phyloP scores from a whole-genome alignment of 2,797 vertebrate genomes.

The Acipenser oxyrinchus region DNA sequence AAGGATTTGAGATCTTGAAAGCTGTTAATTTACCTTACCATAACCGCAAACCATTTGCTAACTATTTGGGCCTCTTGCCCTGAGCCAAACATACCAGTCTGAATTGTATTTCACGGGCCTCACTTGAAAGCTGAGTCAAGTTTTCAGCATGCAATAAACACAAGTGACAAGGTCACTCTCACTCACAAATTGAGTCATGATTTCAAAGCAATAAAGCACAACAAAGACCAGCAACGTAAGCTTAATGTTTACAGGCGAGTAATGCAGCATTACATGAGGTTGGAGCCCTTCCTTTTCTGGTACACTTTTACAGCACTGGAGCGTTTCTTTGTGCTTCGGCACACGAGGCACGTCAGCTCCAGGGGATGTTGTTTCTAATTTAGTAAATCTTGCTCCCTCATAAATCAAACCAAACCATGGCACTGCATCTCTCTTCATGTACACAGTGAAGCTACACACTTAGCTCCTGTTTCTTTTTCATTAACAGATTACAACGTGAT shows the following conservation, averaged over 20 bases:
- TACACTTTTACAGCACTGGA: neutral
- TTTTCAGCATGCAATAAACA: constrained; percentile 7
- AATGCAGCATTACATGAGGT: constrained; percentile 2
- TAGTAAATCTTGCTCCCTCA: neutral
- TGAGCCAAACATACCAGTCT: neutral
- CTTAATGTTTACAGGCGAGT: neutral
- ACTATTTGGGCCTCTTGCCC: neutral
- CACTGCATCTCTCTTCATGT: neutral
- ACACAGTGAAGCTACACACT: no score
- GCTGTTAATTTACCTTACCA: no score
- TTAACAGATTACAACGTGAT: no score
- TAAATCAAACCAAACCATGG: neutral
- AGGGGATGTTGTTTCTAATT: neutral
- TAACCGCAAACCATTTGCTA: neutral
- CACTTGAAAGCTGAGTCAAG: neutral
- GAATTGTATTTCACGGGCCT: neutral
- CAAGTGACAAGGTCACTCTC: constrained; percentile 4
- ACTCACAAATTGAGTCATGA: constrained; percentile 6
- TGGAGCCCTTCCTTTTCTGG: no score
- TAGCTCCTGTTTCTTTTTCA: neutral
- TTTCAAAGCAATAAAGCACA: constrained; percentile 11
- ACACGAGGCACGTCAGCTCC: neutral
- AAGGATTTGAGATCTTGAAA: neutral
- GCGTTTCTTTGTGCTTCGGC: neutral
- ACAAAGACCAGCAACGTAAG: neutral